Conservation (phyloP, 2,888 invertebrate genomes). For the Ophioninae sp. region DNA sequence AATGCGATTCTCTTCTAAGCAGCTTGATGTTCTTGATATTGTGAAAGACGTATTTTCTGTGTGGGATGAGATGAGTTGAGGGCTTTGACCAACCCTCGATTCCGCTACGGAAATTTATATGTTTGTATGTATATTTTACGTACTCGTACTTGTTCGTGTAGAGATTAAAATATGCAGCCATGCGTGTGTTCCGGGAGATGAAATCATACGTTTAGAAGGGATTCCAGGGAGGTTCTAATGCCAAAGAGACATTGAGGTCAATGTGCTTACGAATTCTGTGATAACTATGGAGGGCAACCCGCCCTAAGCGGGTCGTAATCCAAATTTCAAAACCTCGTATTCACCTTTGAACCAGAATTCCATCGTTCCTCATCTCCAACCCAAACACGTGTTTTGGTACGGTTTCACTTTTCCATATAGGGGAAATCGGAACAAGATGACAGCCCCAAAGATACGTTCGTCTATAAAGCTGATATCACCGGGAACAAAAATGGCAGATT, state of each 20-base stretch:
- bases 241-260: constrained; percentile 32
- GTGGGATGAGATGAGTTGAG: background rate
- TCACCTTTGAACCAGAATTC: constrained; percentile 69
- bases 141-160: background rate
- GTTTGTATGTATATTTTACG: background rate
- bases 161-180: constrained; percentile 2
- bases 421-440: background rate
- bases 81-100: background rate
- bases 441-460: too few species aligned
- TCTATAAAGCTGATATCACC: too few species aligned
- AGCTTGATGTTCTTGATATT: constrained; percentile 67
- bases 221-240: constrained; percentile 39
- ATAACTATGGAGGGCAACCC: constrained; percentile 41
- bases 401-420: constrained; percentile 27
- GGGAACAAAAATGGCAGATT: too few species aligned
- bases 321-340: constrained; percentile 74
- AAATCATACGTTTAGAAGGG: constrained; percentile 24
- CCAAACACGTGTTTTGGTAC: background rate
- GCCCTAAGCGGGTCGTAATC: constrained; percentile 67
- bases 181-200: background rate
- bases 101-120: background rate
- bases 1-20: constrained; percentile 65
- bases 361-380: constrained; percentile 9
- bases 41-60: background rate
- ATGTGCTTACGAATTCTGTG: constrained; percentile 18